These are phyloP conservation scores for Xenopus petersii DNA, from an alignment of 2,797 vertebrate genomes.

Conservation along the genomic window DNA sequence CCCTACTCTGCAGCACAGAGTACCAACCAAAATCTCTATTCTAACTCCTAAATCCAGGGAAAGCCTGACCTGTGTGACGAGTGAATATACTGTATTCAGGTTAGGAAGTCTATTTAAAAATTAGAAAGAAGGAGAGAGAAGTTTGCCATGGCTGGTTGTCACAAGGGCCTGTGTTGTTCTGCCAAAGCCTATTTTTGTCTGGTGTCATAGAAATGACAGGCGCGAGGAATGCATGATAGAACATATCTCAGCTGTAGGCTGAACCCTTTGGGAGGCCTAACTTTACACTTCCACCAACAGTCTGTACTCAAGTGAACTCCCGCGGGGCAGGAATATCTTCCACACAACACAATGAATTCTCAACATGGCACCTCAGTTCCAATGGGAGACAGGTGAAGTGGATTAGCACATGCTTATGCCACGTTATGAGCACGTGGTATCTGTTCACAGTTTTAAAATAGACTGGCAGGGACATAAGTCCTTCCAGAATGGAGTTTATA, in stretches of 20 bases:
- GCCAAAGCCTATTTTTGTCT: conserved; percentile 17
- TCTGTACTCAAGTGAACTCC: conserved; percentile 3
- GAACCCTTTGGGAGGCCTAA: neutral
- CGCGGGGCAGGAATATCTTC: conserved; percentile 26
- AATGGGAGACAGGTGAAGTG: conserved; percentile 23
- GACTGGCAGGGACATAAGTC: neutral
- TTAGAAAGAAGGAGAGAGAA: neutral
- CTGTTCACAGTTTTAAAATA: conserved; percentile 20
- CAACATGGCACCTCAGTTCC: conserved; percentile 5
- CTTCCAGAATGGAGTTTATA: neutral
- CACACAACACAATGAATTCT: conserved; percentile 27
- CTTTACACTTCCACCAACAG: conserved; percentile 1
- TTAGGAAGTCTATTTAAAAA: neutral
- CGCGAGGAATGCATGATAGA: conserved; percentile 14
- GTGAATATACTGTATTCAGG: too few relatives aligned
- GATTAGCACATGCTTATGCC: conserved; percentile 25
- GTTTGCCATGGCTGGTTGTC: neutral
- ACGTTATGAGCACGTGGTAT: too few relatives aligned
- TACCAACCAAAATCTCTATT: too few relatives aligned
- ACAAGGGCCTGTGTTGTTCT: conserved; percentile 4
- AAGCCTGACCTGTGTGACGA: too few relatives aligned
- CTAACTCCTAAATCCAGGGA: too few relatives aligned
- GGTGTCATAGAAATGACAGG: conserved; percentile 24
- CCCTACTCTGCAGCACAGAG: too few relatives aligned
- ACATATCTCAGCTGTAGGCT: conserved; percentile 1